Percentiles rank a stretch among this genome's conserved stretches.
Conservation (phyloP, 2,113 vertebrate genomes). For the Catharus minimus region DNA sequence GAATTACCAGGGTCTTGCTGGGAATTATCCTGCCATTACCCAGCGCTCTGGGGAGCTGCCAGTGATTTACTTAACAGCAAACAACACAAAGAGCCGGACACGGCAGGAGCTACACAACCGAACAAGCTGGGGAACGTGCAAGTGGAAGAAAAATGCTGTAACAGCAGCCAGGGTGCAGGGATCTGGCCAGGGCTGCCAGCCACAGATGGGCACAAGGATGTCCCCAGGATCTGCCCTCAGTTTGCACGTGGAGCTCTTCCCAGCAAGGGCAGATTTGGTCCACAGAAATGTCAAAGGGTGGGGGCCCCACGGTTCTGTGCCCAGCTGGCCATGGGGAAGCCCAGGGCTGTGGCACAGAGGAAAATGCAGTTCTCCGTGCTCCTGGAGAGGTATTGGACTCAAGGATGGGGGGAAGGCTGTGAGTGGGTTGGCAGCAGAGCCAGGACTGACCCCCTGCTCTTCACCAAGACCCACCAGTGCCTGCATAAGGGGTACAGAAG, state of each 20-base stretch:
- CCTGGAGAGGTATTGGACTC: neutral
- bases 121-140: conserved; percentile 28
- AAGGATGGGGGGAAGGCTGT: neutral
- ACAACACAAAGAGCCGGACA: conserved; percentile 59
- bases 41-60: conserved; percentile 56
- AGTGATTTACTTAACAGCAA: conserved; percentile 67
- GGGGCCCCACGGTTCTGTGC: accelerated
- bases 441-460: neutral
- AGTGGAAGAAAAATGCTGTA: conserved; percentile 27
- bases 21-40: conserved; percentile 68
- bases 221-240: neutral
- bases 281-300: neutral
- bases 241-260: neutral
- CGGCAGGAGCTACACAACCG: conserved; percentile 10
- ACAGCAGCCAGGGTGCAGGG: neutral
- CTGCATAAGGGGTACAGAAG: neutral
- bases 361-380: neutral
- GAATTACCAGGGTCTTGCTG: conserved; percentile 66
- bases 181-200: neutral
- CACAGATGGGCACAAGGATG: neutral
- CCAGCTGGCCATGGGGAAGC: neutral
- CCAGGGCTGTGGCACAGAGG: neutral
- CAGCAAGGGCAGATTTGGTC: neutral
- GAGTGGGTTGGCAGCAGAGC: accelerated
- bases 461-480: neutral